Conservation (phyloP, 2,797 vertebrate species). For the Coracias cyanogaster region DNA sequence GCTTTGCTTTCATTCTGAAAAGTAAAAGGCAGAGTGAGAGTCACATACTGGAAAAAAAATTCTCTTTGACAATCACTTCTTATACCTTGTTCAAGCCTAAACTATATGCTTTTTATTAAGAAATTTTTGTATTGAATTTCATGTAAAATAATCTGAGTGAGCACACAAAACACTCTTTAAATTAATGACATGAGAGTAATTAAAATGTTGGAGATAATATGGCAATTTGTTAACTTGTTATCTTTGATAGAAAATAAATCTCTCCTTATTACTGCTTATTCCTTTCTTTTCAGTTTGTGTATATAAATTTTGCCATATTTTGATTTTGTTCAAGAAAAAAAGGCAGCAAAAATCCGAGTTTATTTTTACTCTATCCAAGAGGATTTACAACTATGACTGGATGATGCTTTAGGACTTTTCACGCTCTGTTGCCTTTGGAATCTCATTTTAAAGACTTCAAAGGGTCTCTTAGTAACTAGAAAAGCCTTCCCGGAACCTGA, state of each 20-base stretch:
- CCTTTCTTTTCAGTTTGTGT: not conserved
- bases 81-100: not conserved
- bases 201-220: not conserved
- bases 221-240: not conserved
- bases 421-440: slow-evolving; percentile 69
- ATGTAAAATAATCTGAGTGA: not conserved
- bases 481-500: slow-evolving; percentile 65
- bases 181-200: not conserved
- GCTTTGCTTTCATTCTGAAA: slow-evolving; percentile 47
- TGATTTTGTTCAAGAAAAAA: not conserved
- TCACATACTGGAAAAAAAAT: not conserved
- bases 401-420: slow-evolving; percentile 62
- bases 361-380: slow-evolving; percentile 17
- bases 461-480: slow-evolving; percentile 43
- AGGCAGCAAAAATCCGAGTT: not conserved
- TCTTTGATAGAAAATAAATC: not conserved
- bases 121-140: not conserved
- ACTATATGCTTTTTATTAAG: not conserved
- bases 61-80: not conserved
- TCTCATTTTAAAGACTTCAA: slow-evolving; percentile 71
- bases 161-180: not conserved
- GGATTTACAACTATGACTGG: slow-evolving; percentile 40
- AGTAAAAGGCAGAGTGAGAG: slow-evolving; percentile 47
- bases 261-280: not conserved
- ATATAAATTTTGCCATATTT: not conserved